Percentiles rank a stretch among this genome's conserved stretches.
phyloP scores from a whole-genome alignment of 2,888 invertebrate species.

The Drosophila planitibia region DNA sequence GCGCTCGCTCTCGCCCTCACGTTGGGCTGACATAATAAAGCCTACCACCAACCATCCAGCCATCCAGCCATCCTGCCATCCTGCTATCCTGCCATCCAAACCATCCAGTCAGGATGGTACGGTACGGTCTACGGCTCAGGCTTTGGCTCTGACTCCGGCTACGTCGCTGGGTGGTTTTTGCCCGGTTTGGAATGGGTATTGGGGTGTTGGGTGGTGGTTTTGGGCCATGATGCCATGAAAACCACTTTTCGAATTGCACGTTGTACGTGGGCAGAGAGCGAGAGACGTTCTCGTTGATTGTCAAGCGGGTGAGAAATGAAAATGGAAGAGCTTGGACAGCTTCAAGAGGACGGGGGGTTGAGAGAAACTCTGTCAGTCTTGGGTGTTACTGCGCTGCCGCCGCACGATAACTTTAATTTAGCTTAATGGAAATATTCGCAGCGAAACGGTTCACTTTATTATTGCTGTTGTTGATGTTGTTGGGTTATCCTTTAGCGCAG shows the following conservation, averaged over 20 bases:
- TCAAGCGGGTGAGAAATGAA: constrained; percentile 70
- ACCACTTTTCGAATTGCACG: constrained; percentile 82
- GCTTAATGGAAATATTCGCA: constrained; percentile 77
- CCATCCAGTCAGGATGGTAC: constrained; percentile 46
- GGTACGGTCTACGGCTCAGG: constrained; percentile 27
- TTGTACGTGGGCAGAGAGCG: constrained; percentile 64
- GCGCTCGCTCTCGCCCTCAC: constrained; percentile 47
- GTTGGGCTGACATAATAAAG: constrained; percentile 80
- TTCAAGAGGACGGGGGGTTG: constrained; percentile 13
- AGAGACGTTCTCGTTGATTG: constrained; percentile 60
- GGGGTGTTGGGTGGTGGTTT: constrained; percentile 51
- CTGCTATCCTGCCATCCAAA: constrained; percentile 7
- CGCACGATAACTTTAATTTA: constrained; percentile 79
- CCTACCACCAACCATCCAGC: constrained; percentile 57
- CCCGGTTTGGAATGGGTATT: constrained; percentile 9
- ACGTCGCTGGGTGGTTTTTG: constrained; percentile 25
- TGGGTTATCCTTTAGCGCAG: constrained; percentile 58
- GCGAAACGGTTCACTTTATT: constrained; percentile 36
- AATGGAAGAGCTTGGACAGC: constrained; percentile 68
- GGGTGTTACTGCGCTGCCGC: constrained; percentile 66
- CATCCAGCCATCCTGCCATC: background rate
- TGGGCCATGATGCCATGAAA: constrained; percentile 68
- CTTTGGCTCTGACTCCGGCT: constrained; percentile 15
- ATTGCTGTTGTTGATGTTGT: constrained; percentile 18
- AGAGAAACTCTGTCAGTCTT: constrained; percentile 33